Conservation (phyloP, 1,140 invertebrate species). For the Scaptomyza pallida region DNA sequence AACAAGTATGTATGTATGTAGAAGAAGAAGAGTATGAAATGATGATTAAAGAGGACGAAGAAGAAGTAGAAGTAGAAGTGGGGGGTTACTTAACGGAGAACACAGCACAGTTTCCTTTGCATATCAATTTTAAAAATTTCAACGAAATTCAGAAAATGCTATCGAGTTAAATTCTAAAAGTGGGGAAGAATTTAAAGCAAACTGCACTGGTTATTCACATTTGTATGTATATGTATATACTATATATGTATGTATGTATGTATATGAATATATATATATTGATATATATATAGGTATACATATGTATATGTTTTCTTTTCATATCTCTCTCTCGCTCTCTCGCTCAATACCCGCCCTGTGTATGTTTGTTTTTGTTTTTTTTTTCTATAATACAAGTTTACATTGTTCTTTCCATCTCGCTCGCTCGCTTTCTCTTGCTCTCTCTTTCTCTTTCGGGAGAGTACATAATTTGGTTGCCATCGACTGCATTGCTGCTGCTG, state of each 20-base stretch:
- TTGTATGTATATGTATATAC: conserved; percentile 11
- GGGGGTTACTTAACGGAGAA: conserved; percentile 2
- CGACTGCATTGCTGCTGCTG: conserved; percentile 17
- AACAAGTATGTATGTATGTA: neutral
- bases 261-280: conserved; percentile 8
- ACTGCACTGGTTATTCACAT: conserved; percentile 69
- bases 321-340: conserved; percentile 10
- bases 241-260: conserved; percentile 11
- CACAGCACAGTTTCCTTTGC: conserved; percentile 47
- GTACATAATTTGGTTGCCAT: conserved; percentile 12
- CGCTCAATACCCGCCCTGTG: conserved; percentile 16
- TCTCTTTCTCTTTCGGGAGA: conserved; percentile 13
- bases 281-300: conserved; percentile 20
- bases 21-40: conserved; percentile 4
- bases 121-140: conserved; percentile 35
- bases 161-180: conserved; percentile 58
- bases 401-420: conserved; percentile 40
- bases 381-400: conserved; percentile 71
- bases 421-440: conserved; percentile 18
- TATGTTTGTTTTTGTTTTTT: conserved; percentile 14
- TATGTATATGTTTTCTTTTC: conserved; percentile 25
- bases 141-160: conserved; percentile 69
- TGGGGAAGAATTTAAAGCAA: conserved; percentile 71
- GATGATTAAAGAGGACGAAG: neutral
- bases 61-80: neutral